A percentile compares a stretch with the other conserved stretches of the same genome.
Conservation (phyloP, 2,888 invertebrate genomes). For the Caenorhabditis wallacei region DNA sequence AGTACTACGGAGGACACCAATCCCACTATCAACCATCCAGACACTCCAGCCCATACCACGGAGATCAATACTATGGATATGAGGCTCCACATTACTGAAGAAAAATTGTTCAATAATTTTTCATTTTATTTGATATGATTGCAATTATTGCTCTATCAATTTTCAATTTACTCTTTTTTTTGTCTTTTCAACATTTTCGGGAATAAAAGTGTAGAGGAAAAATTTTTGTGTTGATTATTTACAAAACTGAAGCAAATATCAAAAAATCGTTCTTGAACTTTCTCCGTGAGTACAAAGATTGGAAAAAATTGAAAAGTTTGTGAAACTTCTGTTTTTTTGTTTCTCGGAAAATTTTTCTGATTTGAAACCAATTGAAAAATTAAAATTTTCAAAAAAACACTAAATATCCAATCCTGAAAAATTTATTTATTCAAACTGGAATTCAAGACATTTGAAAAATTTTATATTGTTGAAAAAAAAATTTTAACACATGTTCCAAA, state of each 20-base stretch:
- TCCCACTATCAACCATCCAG: constrained; percentile 43
- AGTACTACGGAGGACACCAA: constrained; percentile 64
- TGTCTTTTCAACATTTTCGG: constrained; percentile 46
- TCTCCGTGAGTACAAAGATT: not conserved
- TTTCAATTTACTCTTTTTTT: not conserved
- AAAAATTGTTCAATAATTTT: not conserved
- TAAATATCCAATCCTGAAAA: no score
- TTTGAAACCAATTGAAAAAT: no score
- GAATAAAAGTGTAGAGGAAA: constrained; percentile 55
- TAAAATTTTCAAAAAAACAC: no score
- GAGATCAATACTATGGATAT: constrained; percentile 65
- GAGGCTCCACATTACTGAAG: constrained; percentile 63
- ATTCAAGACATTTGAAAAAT: no score
- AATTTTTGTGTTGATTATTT: no score
- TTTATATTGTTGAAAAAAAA: no score
- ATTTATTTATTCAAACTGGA: no score
- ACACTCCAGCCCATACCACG: constrained; percentile 59
- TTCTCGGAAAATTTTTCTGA: no score
- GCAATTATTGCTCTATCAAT: constrained; percentile 48
- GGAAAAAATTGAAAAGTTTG: not conserved
- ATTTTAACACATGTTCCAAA: no score
- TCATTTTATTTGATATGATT: constrained; percentile 44
- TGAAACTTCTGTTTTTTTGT: no score
- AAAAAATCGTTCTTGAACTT: not conserved
- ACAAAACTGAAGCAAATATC: not conserved